Evolutionary conservation across 2,888 invertebrate species (phyloP).

Genomic region (Cylindroiulus punctatus): DNA sequence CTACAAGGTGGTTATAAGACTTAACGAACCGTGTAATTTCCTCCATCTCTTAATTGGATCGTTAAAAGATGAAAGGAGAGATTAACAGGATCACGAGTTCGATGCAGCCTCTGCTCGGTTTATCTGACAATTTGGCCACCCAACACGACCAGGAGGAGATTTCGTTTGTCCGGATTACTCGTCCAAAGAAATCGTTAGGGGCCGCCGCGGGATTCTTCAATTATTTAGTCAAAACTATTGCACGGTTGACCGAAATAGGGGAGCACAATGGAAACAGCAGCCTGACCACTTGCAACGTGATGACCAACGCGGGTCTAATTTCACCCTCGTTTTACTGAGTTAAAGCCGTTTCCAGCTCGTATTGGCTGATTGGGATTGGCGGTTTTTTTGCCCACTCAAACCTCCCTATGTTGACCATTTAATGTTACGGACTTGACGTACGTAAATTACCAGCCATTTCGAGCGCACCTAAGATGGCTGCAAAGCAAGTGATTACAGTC

Average conservation of each 20-base stretch:
- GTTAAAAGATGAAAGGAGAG: constrained; percentile 25
- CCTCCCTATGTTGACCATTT: not conserved
- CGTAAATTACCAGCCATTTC: too few species aligned
- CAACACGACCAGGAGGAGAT: not conserved
- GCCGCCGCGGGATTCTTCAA: not conserved
- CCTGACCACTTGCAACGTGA: not conserved
- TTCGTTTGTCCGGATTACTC: not conserved
- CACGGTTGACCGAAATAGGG: not conserved
- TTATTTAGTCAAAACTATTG: constrained; percentile 40
- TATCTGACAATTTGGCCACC: constrained; percentile 8
- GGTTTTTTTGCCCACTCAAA: not conserved
- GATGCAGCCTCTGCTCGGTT: not conserved
- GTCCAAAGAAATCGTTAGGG: not conserved
- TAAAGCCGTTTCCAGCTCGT: not conserved
- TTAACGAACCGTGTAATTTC: constrained; percentile 20
- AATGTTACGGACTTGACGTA: not conserved
- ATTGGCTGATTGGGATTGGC: not conserved
- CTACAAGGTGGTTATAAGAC: not conserved
- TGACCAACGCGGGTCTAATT: constrained; percentile 37
- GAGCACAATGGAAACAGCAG: not conserved
- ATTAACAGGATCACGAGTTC: constrained; percentile 13
- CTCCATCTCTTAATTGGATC: constrained; percentile 31
- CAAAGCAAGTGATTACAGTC: too few species aligned
- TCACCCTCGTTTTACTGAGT: not conserved
- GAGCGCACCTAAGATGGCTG: too few species aligned